Conservation (phyloP, 1,140 invertebrate genomes). For the Eciton burchellii region DNA sequence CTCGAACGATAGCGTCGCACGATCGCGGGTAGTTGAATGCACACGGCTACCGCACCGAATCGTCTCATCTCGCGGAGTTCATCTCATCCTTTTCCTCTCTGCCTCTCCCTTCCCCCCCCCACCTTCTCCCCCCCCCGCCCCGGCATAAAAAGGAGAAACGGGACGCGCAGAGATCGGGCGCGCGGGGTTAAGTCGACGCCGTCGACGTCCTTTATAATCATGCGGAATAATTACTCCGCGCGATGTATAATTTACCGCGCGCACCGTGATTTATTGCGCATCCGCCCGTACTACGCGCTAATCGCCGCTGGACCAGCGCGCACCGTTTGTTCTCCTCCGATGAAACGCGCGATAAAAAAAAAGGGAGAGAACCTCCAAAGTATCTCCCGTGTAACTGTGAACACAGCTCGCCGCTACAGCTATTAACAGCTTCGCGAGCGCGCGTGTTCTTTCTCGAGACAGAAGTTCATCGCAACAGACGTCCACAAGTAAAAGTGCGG, state of each 20-base stretch:
- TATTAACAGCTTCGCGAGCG: no score
- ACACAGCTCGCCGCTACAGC: not conserved
- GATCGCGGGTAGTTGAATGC: conserved; percentile 4
- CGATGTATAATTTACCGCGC: conserved; percentile 32
- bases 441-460: no score
- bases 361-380: no score
- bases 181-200: conserved; percentile 46
- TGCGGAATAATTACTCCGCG: conserved; percentile 34
- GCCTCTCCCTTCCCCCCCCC: no score
- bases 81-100: not conserved
- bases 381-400: conserved; percentile 23
- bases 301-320: conserved; percentile 15
- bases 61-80: conserved; percentile 25
- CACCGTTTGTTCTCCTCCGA: not conserved
- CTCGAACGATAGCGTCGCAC: no score
- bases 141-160: not conserved
- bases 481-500: no score
- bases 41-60: conserved; percentile 4
- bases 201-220: conserved; percentile 49
- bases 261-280: conserved; percentile 46
- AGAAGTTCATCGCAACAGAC: no score
- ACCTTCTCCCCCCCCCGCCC: no score
- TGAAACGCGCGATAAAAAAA: conserved; percentile 15
- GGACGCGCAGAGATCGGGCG: conserved; percentile 20
- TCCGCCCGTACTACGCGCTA: conserved; percentile 13